Conservation (phyloP, 2,113 vertebrate genomes). For the Nyctibius bracteatus region DNA sequence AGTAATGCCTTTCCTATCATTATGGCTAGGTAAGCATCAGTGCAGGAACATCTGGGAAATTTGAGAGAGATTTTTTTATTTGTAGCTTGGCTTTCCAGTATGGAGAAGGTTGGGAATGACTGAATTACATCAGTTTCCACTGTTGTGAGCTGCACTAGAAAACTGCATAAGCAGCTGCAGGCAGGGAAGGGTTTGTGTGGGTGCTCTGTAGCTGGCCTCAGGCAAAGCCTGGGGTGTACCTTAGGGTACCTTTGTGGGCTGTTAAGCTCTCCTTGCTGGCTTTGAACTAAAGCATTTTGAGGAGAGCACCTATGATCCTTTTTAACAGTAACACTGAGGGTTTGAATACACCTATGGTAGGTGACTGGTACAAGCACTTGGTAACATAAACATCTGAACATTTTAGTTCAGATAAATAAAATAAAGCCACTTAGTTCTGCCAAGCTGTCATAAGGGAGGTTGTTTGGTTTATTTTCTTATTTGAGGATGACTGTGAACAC, state of each 20-base stretch:
- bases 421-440: not conserved
- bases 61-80: not conserved
- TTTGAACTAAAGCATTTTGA: not conserved
- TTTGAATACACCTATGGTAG: not conserved
- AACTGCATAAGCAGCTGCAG: not conserved
- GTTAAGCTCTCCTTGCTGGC: not conserved
- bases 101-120: not conserved
- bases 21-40: not conserved
- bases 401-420: not conserved
- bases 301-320: not conserved
- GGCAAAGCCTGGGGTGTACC: not conserved
- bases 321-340: not conserved
- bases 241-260: not conserved
- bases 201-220: not conserved
- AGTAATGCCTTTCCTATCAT: not conserved
- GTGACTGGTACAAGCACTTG: not conserved
- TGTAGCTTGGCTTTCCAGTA: not conserved
- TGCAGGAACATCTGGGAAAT: not conserved
- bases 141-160: not conserved
- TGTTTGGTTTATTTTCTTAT: not conserved
- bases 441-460: not conserved
- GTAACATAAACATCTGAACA: not conserved
- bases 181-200: not conserved
- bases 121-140: not conserved
- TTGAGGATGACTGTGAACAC: not conserved